Base-by-base conservation (phyloP, 2,113 vertebrate species). In the Megaceryle maxima region DNA sequence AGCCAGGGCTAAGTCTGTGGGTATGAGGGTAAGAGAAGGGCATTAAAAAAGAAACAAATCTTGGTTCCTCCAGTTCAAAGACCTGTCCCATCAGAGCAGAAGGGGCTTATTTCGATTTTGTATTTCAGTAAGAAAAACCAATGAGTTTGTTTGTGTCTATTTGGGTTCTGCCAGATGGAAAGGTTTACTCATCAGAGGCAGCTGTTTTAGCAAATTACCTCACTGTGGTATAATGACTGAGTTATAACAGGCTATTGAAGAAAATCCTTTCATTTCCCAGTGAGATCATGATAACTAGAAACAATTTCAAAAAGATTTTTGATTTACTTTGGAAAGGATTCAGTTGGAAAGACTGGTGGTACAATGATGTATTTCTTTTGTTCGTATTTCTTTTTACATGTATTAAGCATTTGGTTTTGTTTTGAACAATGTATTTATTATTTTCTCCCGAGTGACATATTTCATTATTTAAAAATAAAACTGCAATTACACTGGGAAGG, bases 181-280 rank as follows among this genome's bases (percentile, higher is more conserved):
- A 98, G 97, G 88, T 97, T 98, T 98, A 84, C 97, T 98, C 98
- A 98, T 97, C 97, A 97, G 95, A 97, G 95, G 95, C 97, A 98
- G 98, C 97, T 98, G 97, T 97, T 98, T 98, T 97, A 98, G 98
- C 96, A 97, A 97, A 98, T 98, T 98, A 98, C 97, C 97, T 98
- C 98, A 98, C 97, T 97, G 37, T 90, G 83, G 76, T 96, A 94
- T 97, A 98, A 98, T 96, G 97, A 97, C 93, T 96, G 97, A 96
- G 87, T 97, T 98, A 90, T 83, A 97, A 83, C 94, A 97, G 29
- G 46, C 94, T 94, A 95, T 92, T 96, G 98, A 97, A 97, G 97
- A 98, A 98, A 98, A 97, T 87, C 92, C 73, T 96, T 97, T 97
- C 67, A 1, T 96, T 97, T 97, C 95, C 95, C 97, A 97, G 89